These are phyloP conservation scores for Neosalanx taihuensis DNA, from an alignment of 2,797 vertebrate species.

Conservation along the genomic window DNA sequence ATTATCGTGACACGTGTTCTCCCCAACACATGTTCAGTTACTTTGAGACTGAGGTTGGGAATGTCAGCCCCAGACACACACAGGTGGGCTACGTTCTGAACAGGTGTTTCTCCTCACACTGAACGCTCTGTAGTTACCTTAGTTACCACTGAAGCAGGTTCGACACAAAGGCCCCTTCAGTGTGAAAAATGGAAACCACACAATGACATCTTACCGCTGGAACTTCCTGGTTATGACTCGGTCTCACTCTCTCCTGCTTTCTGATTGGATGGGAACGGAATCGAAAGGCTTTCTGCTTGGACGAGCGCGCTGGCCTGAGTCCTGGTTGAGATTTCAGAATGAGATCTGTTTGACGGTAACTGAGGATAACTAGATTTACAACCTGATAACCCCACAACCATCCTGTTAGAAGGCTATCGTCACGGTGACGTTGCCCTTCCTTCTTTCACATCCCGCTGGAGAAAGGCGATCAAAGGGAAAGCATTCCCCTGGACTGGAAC, in stretches of 20 bases:
- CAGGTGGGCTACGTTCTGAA: too few relatives aligned
- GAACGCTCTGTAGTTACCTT: too few relatives aligned
- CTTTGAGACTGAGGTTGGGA: too few relatives aligned
- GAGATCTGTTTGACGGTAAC: background rate
- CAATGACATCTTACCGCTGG: background rate
- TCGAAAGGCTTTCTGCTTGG: background rate
- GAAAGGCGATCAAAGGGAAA: slow-evolving; percentile 24
- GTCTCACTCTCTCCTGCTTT: background rate
- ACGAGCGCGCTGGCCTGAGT: background rate
- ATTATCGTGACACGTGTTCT: too few relatives aligned
- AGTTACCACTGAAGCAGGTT: too few relatives aligned
- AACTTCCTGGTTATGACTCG: background rate
- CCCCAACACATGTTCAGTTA: too few relatives aligned
- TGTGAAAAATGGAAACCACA: background rate
- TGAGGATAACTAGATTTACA: slow-evolving; percentile 12
- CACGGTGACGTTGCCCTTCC: slow-evolving; percentile 1
- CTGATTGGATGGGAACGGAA: background rate
- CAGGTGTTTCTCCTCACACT: too few relatives aligned
- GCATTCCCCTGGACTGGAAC: slow-evolving; percentile 22
- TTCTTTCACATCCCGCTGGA: slow-evolving; percentile 9
- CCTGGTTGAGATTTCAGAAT: slow-evolving; percentile 1
- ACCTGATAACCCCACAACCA: slow-evolving; percentile 1
- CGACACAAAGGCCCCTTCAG: background rate
- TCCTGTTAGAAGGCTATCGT: slow-evolving; percentile 16
- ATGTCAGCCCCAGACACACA: too few relatives aligned